Base-by-base conservation (phyloP, 2,113 vertebrate genomes). In the Alaudala cheleensis region DNA sequence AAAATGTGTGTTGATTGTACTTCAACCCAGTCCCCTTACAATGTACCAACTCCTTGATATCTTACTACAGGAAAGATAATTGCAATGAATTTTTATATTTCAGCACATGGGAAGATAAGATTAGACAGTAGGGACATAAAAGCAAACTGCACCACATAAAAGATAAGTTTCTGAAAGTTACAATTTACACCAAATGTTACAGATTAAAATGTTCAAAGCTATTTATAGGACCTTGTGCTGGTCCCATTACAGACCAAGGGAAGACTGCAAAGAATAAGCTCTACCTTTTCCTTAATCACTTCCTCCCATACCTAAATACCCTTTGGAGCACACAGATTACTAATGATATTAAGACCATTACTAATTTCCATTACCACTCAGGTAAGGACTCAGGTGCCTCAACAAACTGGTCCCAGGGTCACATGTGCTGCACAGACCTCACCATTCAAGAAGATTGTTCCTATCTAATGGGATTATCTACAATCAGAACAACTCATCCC, bases 81-180 rank as follows among this genome's bases (percentile, higher is more conserved):
- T 96, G 90, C 95, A 92, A 90, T 97, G 95, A 96, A 93, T 97
- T 97, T 96, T 96, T 97, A 96, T 96, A 95, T 93, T 96, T 95
- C 94, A 88, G 93, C 90, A 93, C 96, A 96, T 93, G 94, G 79
- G 80, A 94, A 96, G 96, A 96, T 96, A 95, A 96, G 93, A 97
- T 97, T 96, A 96, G 95, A 94, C 92, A 93, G 95, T 88, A 92
- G 92, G 93, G 92, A 96, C 93, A 96, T 95, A 97, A 97, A 97
- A 96, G 95, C 86, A 96, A 96, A 95, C 95, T 78, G 86, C 86
- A 71, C 69, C 92, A 88, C 95, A 96, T 97, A 95, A 97, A 96
- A 97, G 92, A 94, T 96, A 97, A 96, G 88, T 96, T 96, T 95
- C 95, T 94, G 88, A 93, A 97, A 97, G 95, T 96, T 94, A 96